phyloP scores from a whole-genome alignment of 1,140 invertebrate genomes.

The Megathymus violae region DNA sequence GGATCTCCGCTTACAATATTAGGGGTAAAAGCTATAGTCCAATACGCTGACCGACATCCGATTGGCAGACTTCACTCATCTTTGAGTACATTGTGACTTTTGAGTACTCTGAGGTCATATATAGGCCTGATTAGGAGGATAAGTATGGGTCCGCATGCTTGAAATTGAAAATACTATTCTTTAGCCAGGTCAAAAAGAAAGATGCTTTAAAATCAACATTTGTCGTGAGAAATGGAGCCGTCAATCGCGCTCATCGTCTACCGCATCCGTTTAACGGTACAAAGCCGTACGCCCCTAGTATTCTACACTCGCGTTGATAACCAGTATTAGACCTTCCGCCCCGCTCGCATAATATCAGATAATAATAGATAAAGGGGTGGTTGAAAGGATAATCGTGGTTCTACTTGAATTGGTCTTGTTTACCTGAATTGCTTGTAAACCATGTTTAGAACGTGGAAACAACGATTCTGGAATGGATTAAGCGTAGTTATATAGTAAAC shows the following conservation, averaged over 20 bases:
- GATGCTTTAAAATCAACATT: conserved; percentile 18
- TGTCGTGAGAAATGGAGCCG: conserved; percentile 23
- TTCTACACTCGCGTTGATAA: conserved; percentile 38
- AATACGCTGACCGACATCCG: no score
- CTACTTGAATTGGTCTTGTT: conserved; percentile 57
- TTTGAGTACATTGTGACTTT: no score
- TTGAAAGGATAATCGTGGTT: conserved; percentile 52
- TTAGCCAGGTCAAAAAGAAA: no score
- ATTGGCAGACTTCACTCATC: no score
- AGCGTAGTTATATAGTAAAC: no score
- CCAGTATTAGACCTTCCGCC: conserved; percentile 42
- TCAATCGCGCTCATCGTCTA: conserved; percentile 18
- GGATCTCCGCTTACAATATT: no score
- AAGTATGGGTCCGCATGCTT: no score
- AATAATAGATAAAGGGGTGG: conserved; percentile 57
- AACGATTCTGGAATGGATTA: conserved; percentile 36
- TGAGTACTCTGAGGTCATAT: no score
- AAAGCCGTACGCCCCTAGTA: conserved; percentile 43
- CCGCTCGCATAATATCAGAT: conserved; percentile 45
- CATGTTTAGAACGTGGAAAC: conserved; percentile 43
- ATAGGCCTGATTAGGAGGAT: no score
- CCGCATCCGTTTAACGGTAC: conserved; percentile 53
- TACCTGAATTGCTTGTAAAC: conserved; percentile 62
- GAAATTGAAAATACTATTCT: no score
- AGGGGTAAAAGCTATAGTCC: no score